Conservation (phyloP, 2,888 invertebrate species). For the Megastigmus dorsalis region DNA sequence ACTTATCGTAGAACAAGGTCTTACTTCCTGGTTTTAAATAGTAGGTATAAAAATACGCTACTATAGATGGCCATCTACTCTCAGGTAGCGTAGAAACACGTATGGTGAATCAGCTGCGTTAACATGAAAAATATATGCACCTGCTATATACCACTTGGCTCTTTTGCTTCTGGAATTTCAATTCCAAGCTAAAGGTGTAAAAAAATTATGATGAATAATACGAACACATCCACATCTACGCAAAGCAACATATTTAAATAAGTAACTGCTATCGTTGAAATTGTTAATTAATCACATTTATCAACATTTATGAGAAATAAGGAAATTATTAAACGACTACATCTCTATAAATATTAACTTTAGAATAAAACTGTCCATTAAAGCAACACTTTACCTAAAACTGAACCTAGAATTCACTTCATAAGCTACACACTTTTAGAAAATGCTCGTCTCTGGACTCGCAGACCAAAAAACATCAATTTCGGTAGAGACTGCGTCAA, state of each 20-base stretch:
- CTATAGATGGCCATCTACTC: neutral
- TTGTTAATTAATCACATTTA: neutral
- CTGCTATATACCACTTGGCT: too few relatives aligned
- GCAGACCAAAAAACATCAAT: neutral
- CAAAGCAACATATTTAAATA: neutral
- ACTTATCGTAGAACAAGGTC: neutral
- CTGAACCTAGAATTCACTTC: neutral
- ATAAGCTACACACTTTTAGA: too few relatives aligned
- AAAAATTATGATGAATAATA: too few relatives aligned
- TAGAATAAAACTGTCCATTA: neutral
- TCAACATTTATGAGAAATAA: neutral
- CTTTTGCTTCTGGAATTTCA: neutral
- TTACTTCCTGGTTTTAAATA: neutral
- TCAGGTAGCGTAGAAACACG: neutral
- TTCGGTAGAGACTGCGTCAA: neutral
- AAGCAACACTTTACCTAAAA: neutral
- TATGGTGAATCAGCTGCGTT: neutral
- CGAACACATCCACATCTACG: too few relatives aligned
- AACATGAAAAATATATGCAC: conserved; percentile 1
- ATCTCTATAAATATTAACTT: neutral
- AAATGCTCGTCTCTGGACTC: too few relatives aligned
- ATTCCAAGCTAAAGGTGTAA: too few relatives aligned
- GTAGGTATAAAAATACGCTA: conserved; percentile 1
- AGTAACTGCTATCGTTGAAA: too few relatives aligned
- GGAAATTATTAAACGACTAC: neutral